phyloP scores from a whole-genome alignment of 2,113 vertebrate species.

The Osmerus eperlanus region DNA sequence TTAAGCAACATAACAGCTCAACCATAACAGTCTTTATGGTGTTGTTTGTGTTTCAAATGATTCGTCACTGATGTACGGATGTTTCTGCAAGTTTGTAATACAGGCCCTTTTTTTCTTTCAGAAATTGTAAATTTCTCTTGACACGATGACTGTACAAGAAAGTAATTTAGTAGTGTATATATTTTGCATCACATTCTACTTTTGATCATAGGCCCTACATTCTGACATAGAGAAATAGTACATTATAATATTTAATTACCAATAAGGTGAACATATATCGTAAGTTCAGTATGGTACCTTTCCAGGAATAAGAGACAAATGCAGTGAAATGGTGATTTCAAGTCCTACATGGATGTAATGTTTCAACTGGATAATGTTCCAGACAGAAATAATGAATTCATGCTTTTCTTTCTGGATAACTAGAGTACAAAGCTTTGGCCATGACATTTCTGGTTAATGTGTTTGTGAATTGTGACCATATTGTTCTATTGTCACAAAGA shows the following conservation, averaged over 20 bases:
- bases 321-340: too few species aligned
- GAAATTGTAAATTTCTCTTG: too few species aligned
- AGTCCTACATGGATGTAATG: not conserved
- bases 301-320: too few species aligned
- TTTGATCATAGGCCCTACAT: too few species aligned
- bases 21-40: constrained; percentile 15
- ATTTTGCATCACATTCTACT: too few species aligned
- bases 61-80: constrained; percentile 30
- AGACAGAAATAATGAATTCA: constrained; percentile 51
- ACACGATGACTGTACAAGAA: too few species aligned
- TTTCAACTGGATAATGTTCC: constrained; percentile 12
- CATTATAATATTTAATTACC: constrained; percentile 4
- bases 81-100: constrained; percentile 2
- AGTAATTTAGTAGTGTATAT: too few species aligned
- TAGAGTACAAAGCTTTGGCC: constrained; percentile 23
- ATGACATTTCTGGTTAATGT: constrained; percentile 38
- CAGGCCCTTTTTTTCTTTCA: too few species aligned
- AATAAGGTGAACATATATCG: not conserved
- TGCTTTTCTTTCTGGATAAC: constrained; percentile 23
- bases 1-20: not conserved
- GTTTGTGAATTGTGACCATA: constrained; percentile 27
- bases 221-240: too few species aligned
- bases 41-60: constrained; percentile 28
- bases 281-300: too few species aligned
- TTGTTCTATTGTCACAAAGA: constrained; percentile 1